phyloP scores from a whole-genome alignment of 2,888 invertebrate genomes.

The Adelognathus sp. region DNA sequence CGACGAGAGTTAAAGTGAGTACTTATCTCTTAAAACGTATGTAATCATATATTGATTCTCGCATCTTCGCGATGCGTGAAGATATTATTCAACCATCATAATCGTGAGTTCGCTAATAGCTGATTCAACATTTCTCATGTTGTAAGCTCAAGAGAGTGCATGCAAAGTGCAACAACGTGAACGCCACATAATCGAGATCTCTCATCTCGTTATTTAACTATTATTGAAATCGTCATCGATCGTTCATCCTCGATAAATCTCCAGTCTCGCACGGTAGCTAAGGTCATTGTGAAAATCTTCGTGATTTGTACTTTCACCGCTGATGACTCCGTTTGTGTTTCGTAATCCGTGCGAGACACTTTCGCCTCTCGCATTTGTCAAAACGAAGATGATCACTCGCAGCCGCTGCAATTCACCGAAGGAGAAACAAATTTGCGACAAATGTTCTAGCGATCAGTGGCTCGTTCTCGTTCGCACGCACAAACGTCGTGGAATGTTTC shows the following conservation, averaged over 20 bases:
- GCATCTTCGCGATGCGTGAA: background rate
- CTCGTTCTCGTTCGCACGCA: background rate
- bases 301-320: slow-evolving; percentile 28
- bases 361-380: background rate
- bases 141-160: background rate
- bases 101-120: background rate
- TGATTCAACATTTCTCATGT: background rate
- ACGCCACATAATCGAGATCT: background rate
- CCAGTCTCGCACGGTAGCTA: slow-evolving; percentile 9
- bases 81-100: too few relatives aligned
- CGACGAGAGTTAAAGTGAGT: slow-evolving; percentile 77
- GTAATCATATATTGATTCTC: background rate
- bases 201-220: background rate
- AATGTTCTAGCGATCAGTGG: background rate
- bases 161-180: background rate
- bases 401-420: background rate
- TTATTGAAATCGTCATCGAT: background rate
- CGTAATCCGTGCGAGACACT: background rate
- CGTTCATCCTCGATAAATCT: background rate
- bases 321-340: background rate
- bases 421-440: background rate
- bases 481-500: background rate
- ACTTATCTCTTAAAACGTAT: background rate
- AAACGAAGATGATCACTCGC: background rate
- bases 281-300: slow-evolving; percentile 8